Conservation (phyloP, 2,888 invertebrate genomes). For the Tiliacea citrago region DNA sequence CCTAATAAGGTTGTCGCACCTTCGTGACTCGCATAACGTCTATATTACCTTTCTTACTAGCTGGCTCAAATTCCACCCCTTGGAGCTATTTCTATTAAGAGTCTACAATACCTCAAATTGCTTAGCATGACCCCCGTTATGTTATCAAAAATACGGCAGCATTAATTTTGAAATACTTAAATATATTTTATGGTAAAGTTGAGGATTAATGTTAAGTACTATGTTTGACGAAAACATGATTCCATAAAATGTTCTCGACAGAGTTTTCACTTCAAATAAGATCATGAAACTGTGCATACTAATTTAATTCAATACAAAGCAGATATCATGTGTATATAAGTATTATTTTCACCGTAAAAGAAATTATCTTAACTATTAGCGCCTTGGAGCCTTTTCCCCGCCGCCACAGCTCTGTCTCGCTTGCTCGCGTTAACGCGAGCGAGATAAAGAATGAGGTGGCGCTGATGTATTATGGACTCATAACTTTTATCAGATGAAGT, state of each 20-base stretch:
- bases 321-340: not conserved
- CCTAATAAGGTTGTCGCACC: slow-evolving; percentile 32
- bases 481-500: slow-evolving; percentile 16
- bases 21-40: not conserved
- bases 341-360: not conserved
- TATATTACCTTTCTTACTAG: not conserved
- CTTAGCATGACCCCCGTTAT: not conserved
- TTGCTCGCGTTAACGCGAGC: no score
- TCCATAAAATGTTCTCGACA: not conserved
- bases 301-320: not conserved
- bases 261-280: not conserved
- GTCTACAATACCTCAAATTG: no score
- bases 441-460: no score
- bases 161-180: no score
- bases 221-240: not conserved
- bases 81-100: slow-evolving; percentile 8
- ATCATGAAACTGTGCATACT: not conserved
- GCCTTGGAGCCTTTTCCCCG: not conserved
- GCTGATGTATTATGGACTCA: no score
- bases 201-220: no score
- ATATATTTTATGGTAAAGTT: not conserved
- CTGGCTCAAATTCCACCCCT: slow-evolving; percentile 4
- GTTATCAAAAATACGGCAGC: slow-evolving; percentile 16
- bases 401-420: no score
- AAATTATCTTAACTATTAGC: no score